phyloP scores from a whole-genome alignment of 1,140 invertebrate genomes.

The Batillaria attramentaria region DNA sequence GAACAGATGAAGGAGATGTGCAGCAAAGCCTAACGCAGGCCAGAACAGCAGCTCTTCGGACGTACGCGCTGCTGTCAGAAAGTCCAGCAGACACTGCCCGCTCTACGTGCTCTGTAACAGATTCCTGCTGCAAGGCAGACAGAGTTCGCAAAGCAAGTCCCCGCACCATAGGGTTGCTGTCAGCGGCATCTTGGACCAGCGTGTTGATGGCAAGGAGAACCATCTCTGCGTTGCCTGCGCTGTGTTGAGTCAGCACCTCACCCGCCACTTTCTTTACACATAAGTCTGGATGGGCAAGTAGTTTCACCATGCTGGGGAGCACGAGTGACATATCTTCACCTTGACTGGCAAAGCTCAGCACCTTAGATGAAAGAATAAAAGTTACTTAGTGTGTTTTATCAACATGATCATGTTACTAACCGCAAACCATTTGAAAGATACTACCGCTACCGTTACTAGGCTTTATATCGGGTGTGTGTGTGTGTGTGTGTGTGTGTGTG shows the following conservation, averaged over 20 bases:
- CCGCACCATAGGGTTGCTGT: conserved; percentile 56
- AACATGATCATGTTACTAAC: background rate
- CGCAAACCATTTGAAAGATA: background rate
- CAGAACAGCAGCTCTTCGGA: conserved; percentile 52
- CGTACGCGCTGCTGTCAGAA: conserved; percentile 53
- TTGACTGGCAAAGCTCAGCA: conserved; percentile 22
- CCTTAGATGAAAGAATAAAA: conserved; percentile 28
- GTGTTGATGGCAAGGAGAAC: conserved; percentile 59
- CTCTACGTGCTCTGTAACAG: conserved; percentile 47
- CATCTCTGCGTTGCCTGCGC: conserved; percentile 40
- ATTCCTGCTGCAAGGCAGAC: conserved; percentile 45
- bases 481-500: background rate
- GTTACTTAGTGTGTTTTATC: background rate
- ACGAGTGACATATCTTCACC: conserved; percentile 38
- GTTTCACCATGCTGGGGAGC: conserved; percentile 53
- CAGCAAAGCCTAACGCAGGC: conserved; percentile 43
- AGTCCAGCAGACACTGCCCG: conserved; percentile 41
- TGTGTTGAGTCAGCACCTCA: conserved; percentile 46
- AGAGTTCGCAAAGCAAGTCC: conserved; percentile 56
- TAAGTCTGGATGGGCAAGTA: conserved; percentile 55
- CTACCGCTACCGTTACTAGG: background rate
- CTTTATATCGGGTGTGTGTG: background rate
- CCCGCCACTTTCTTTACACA: conserved; percentile 58
- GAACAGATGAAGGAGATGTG: conserved; percentile 26
- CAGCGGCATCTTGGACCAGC: conserved; percentile 51